Evolutionary conservation across 2,113 vertebrate species (phyloP).

Genomic region (Scomber colias): DNA sequence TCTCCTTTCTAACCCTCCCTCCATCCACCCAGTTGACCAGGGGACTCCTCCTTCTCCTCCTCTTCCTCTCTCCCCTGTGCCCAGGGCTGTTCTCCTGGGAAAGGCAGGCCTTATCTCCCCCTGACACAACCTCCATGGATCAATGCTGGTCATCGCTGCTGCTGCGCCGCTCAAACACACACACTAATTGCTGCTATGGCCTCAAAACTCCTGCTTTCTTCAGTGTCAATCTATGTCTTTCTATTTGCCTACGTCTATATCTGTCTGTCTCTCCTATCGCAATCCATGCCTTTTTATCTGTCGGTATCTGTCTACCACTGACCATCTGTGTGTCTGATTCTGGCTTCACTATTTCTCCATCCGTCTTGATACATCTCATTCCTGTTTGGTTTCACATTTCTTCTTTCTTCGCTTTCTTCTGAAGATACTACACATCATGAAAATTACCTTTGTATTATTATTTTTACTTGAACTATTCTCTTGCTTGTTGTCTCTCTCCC

Average conservation of each 20-base stretch:
- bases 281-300: constrained; percentile 59
- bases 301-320: constrained; percentile 34
- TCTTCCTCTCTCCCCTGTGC: constrained; percentile 65
- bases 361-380: constrained; percentile 32
- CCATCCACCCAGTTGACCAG: constrained; percentile 61
- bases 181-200: constrained; percentile 65
- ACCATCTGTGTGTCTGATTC: constrained; percentile 39
- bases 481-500: constrained; percentile 23
- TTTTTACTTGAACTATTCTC: background rate
- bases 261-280: constrained; percentile 65
- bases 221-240: constrained; percentile 67
- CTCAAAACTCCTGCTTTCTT: constrained; percentile 71
- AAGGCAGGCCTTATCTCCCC: constrained; percentile 85
- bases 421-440: too few relatives aligned
- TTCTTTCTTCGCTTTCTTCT: background rate
- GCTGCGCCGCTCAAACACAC: constrained; percentile 74
- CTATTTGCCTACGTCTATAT: constrained; percentile 65
- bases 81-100: constrained; percentile 82
- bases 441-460: background rate
- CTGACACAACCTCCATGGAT: constrained; percentile 86
- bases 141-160: constrained; percentile 85
- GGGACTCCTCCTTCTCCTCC: constrained; percentile 47
- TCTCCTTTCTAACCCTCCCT: constrained; percentile 26
- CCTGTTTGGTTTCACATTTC: constrained; percentile 1
- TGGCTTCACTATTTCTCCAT: constrained; percentile 36